Conservation (phyloP, 2,888 invertebrate species). For the Noctua comes region DNA sequence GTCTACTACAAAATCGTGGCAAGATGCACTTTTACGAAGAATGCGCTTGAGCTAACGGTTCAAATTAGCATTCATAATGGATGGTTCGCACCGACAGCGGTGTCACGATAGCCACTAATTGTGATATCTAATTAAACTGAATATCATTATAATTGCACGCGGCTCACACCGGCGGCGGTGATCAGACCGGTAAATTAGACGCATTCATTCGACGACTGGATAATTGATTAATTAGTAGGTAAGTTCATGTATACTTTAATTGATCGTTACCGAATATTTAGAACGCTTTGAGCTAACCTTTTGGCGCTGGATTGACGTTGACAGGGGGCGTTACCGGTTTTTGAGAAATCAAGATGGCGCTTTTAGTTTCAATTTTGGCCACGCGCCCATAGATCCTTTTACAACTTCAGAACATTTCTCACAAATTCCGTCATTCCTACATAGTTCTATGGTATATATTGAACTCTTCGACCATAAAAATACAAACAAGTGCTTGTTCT, state of each 20-base stretch:
- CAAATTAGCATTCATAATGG: constrained; percentile 83
- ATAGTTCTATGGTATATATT: neutral
- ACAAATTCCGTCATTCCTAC: neutral
- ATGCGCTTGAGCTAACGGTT: constrained; percentile 59
- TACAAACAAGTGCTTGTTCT: constrained; percentile 44
- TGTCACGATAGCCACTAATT: constrained; percentile 82
- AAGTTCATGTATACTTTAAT: constrained; percentile 66
- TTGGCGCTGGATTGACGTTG: neutral
- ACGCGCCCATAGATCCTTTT: neutral
- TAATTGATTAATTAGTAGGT: constrained; percentile 73
- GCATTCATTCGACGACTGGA: constrained; percentile 70
- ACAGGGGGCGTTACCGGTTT: neutral
- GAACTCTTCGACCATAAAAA: constrained; percentile 35
- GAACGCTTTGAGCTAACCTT: neutral
- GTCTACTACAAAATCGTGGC: constrained; percentile 38
- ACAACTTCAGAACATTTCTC: neutral
- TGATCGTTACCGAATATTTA: constrained; percentile 63
- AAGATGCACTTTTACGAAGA: constrained; percentile 60
- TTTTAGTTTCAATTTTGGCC: neutral
- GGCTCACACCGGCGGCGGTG: constrained; percentile 65
- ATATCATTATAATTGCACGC: constrained; percentile 80
- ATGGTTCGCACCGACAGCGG: constrained; percentile 75
- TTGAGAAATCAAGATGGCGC: neutral
- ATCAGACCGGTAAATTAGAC: constrained; percentile 77
- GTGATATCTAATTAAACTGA: constrained; percentile 82